Conservation (phyloP, 2,113 vertebrate genomes). For the Raja brachyura region DNA sequence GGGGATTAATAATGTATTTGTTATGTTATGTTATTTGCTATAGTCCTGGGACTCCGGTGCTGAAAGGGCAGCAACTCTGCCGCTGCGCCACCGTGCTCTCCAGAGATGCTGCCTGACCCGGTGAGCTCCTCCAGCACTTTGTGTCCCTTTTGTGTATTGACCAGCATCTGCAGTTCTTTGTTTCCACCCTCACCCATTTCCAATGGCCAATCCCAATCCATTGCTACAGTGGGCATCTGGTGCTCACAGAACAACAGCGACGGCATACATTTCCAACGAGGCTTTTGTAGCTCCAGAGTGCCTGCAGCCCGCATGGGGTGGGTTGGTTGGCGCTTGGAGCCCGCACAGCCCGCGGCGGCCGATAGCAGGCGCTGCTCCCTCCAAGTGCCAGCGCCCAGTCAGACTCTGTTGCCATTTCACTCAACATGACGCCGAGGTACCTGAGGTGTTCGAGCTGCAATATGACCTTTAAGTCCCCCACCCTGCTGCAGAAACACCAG, state of each 20-base stretch:
- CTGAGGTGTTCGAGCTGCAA: conserved; percentile 45
- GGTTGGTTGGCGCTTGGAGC: not conserved
- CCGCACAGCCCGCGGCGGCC: not conserved
- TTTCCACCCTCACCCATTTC: not conserved
- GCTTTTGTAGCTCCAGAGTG: not conserved
- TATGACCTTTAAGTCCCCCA: conserved; percentile 49
- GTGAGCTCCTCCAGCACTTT: too few relatives aligned
- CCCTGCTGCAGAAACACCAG: conserved; percentile 47
- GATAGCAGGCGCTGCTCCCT: not conserved
- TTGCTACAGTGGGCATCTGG: too few relatives aligned
- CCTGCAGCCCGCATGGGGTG: not conserved
- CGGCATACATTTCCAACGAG: too few relatives aligned
- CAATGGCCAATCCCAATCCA: not conserved
- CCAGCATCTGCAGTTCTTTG: too few relatives aligned
- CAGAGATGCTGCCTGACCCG: too few relatives aligned
- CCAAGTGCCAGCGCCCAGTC: not conserved
- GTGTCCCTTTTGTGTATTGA: too few relatives aligned
- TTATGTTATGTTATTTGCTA: too few relatives aligned
- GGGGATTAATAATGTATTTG: too few relatives aligned
- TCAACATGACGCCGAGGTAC: not conserved
- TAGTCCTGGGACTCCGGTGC: too few relatives aligned
- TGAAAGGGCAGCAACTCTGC: too few relatives aligned
- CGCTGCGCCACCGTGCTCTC: too few relatives aligned
- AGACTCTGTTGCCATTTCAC: not conserved
- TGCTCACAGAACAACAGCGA: not conserved